Evolutionary conservation across 2,888 invertebrate species (phyloP), one percentile per base, ranked within the genome.

Genomic region (Lamproptera curius): DNA sequence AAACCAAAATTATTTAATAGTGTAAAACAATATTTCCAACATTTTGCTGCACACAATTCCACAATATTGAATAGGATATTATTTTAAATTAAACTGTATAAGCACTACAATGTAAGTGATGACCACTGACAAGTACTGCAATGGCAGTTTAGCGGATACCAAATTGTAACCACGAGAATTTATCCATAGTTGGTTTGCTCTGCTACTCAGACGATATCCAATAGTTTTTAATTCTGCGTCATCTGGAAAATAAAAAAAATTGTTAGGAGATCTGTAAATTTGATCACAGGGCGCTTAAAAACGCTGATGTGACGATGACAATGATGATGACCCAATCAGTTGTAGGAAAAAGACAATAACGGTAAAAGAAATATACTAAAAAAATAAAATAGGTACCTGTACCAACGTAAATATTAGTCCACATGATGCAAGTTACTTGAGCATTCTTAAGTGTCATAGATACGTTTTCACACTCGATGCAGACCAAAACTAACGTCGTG

Each of bases 301-400:
- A 20, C 3, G 20, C 20, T 20, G 20, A 20, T 6, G 3, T 20
- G 4, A 20, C 20, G 6, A 5, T 6, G 6, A 5, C 20, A 5
- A 20, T 5, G 20, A 10, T n/a, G n/a, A 10, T 28, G n/a, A 10
- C 2, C 28, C 2, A 28, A 28, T 28, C n/a, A 28, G n/a, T 2
- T 10, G 2, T 28, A 6, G 6, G 8, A 10, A 28, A 28, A 28
- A 10, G 6, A 28, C 6, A 28, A 28, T 28, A n/a, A 6, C n/a
- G 2, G n/a, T 10, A 28, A 28, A 20, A 5, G 6, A 20, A 3
- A 20, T 20, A 6, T 20, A 20, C 6, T 6, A 5, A n/a, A n/a
- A n/a, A n/a, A n/a, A 20, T 20, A 20, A 20, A 20, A n/a, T n/a
- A 15, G 6, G 17, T 42, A 42, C 41, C 41, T 33, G 41, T 31